These are phyloP conservation scores for Hippoglossus hippoglossus DNA, from an alignment of 2,797 vertebrate species.

Conservation along the genomic window DNA sequence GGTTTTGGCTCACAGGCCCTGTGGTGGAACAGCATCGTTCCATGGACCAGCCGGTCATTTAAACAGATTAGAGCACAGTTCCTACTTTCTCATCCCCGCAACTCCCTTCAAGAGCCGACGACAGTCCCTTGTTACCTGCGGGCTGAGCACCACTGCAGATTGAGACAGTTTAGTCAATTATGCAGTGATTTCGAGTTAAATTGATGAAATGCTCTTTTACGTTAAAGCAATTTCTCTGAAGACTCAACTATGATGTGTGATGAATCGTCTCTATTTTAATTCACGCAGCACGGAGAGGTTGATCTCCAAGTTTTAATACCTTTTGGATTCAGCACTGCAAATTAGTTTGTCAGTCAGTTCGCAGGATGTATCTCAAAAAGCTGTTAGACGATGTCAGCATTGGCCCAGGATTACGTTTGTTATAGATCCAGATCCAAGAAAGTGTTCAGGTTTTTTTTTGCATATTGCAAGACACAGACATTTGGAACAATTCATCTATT, in stretches of 20 bases:
- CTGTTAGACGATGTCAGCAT: no score
- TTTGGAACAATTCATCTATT: not conserved
- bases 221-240: not conserved
- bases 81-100: slow-evolving; percentile 20
- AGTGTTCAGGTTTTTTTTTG: not conserved
- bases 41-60: slow-evolving; percentile 41
- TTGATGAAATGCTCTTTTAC: no score
- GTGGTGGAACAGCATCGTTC: slow-evolving; percentile 54
- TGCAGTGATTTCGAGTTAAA: not conserved
- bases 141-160: not conserved
- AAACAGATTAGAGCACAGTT: slow-evolving; percentile 46
- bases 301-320: no score
- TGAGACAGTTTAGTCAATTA: not conserved
- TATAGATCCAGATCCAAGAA: not conserved
- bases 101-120: slow-evolving; percentile 6
- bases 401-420: not conserved
- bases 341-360: not conserved
- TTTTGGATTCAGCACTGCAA: no score
- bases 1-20: slow-evolving; percentile 61
- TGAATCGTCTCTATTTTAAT: not conserved
- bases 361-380: not conserved
- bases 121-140: slow-evolving; percentile 3
- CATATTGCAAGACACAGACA: not conserved
- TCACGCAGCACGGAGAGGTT: not conserved
- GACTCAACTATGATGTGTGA: not conserved